Base-by-base conservation (phyloP, 2,797 vertebrate species). In the Aeoliscus strigatus region DNA sequence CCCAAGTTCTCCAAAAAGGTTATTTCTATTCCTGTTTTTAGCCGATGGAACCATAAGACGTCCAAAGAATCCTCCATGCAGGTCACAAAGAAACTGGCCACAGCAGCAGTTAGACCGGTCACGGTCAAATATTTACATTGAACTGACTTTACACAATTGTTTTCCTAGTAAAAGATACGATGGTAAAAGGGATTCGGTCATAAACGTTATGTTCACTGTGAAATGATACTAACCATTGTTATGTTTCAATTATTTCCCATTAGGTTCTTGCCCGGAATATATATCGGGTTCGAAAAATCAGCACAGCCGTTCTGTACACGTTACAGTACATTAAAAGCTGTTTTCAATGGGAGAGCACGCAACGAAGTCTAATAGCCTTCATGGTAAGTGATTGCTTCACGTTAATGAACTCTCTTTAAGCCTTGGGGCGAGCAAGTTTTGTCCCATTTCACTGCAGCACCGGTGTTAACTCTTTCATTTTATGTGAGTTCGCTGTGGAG, bases 301-400 rank as follows among this genome's bases (percentile, higher is more conserved):
- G 90, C 69, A 88, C 91, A 83, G 90, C 92, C 43, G 80, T 98
- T 77, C 92, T 96, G 88, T 92, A 90, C 77, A 93, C 91, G 46
- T 83, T 95, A 71, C 94, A 91, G 66, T 97, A 97, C 85, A 91
- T 98, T 79, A 92, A 90, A 73, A 98, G 96, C 90, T 98, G 96
- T 79, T 97, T 96, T 86, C 91, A 93, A 66, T 99, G 96, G 96
- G 94, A 99, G 75, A 97, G 90, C 81, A 89, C 82, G 0, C 75
- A 86, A 49, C 89, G 91, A 72, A 99, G 96, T 68, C 48, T 93
- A 80, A 68, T 87, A 67, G 93, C 95, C 15, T 97, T 99, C 44
- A 77, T 94, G 93, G 96, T 98, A 90, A 94, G 93, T 84, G 65
- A 69, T 77, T 76, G 74, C 69, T 60, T 70, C 65, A 67, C 46